phyloP scores from a whole-genome alignment of 2,113 vertebrate genomes.

The Shinisaurus crocodilurus region DNA sequence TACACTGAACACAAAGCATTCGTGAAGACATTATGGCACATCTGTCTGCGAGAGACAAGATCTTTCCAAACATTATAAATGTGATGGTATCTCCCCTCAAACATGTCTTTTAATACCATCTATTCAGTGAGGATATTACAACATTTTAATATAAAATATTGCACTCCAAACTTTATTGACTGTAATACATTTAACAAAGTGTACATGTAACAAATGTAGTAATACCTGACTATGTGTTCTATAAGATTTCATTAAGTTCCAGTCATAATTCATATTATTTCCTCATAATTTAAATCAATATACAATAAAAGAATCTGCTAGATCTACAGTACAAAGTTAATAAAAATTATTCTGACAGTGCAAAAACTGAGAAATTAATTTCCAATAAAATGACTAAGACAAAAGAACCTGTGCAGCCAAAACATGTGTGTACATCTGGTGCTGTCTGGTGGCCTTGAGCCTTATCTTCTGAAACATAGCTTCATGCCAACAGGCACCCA shows the following conservation, averaged over 20 bases:
- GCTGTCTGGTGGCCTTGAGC: background rate
- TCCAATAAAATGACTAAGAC: conserved; percentile 16
- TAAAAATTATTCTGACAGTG: background rate
- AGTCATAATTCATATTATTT: background rate
- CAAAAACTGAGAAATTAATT: background rate
- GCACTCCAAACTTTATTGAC: conserved; percentile 12
- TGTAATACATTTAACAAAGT: background rate
- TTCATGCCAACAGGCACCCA: background rate
- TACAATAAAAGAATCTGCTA: background rate
- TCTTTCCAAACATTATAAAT: background rate
- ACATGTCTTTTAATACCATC: background rate
- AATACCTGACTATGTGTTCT: background rate
- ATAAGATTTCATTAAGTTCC: conserved; percentile 35
- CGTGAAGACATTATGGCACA: background rate
- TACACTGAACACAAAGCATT: background rate
- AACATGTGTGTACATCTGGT: background rate
- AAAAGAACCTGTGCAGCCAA: background rate
- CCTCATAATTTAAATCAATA: background rate
- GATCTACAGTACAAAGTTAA: background rate
- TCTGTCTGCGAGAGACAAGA: background rate
- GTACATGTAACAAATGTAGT: background rate
- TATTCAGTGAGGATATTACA: conserved; percentile 16
- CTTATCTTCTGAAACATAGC: background rate
- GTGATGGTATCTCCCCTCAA: background rate
- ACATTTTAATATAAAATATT: conserved; percentile 22